Conservation (phyloP, 2,888 invertebrate species). For the Aphrophora alni region DNA sequence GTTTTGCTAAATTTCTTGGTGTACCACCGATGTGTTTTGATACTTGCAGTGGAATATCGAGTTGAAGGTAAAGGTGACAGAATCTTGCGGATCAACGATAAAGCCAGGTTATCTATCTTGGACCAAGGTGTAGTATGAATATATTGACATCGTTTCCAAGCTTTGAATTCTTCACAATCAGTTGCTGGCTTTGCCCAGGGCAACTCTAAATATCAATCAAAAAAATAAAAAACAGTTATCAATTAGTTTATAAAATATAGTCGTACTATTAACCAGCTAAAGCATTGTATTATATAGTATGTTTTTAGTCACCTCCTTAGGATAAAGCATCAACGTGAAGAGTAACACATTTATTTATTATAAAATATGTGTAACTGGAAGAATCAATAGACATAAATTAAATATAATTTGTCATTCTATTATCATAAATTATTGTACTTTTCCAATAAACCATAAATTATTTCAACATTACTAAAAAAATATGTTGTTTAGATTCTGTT, state of each 20-base stretch:
- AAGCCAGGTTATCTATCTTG: constrained; percentile 76
- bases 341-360: too few relatives aligned
- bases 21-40: constrained; percentile 77
- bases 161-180: constrained; percentile 72
- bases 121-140: constrained; percentile 77
- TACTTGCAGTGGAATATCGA: constrained; percentile 71
- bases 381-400: too few relatives aligned
- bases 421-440: too few relatives aligned
- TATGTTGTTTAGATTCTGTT: too few relatives aligned
- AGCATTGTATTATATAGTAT: too few relatives aligned
- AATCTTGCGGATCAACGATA: constrained; percentile 78
- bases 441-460: too few relatives aligned
- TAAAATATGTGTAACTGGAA: too few relatives aligned
- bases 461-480: too few relatives aligned
- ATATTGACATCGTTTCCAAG: constrained; percentile 75
- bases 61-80: constrained; percentile 70
- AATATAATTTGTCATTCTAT: too few relatives aligned
- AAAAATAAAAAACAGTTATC: constrained; percentile 16
- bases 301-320: constrained; percentile 38
- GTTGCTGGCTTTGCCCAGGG: constrained; percentile 90
- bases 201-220: constrained; percentile 80
- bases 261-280: too few relatives aligned
- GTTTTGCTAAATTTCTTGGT: constrained; percentile 26
- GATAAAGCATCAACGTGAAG: too few relatives aligned
- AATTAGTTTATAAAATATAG: too few relatives aligned